These are phyloP conservation scores for Onychorhynchus coronatus DNA, from an alignment of 2,113 vertebrate genomes.

Conservation along the genomic window DNA sequence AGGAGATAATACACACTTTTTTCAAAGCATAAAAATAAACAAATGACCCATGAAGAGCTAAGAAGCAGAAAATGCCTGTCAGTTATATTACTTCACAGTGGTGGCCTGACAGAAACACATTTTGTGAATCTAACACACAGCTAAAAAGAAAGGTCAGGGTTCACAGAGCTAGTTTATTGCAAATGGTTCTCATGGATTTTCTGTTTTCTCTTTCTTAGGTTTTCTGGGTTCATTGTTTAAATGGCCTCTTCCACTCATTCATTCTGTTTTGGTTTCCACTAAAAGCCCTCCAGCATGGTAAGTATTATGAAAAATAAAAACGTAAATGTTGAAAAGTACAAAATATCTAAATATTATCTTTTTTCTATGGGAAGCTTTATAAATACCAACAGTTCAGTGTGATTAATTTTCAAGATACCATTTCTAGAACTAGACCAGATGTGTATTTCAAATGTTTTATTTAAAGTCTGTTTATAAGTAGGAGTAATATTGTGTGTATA, in stretches of 20 bases:
- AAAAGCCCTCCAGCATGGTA: conserved; percentile 96
- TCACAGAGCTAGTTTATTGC: conserved; percentile 86
- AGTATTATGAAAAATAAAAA: conserved; percentile 65
- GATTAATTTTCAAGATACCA: not conserved
- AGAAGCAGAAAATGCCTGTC: conserved; percentile 94
- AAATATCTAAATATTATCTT: not conserved
- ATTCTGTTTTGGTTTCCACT: conserved; percentile 99
- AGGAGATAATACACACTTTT: conserved; percentile 63
- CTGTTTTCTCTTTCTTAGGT: conserved; percentile 86
- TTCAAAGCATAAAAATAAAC: conserved; percentile 78
- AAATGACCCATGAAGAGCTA: conserved; percentile 78
- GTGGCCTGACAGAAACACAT: conserved; percentile 89
- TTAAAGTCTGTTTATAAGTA: not conserved
- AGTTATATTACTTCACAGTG: conserved; percentile 85
- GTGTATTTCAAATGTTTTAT: not conserved
- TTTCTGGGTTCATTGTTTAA: conserved; percentile 99
- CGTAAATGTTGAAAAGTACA: conserved; percentile 17
- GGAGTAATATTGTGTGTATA: not conserved
- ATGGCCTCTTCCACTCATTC: conserved; percentile 99
- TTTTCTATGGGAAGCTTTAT: not conserved
- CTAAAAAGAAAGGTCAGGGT: conserved; percentile 91
- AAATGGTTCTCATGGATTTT: conserved; percentile 88
- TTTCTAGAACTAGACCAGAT: conserved; percentile 24
- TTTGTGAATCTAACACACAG: conserved; percentile 86
- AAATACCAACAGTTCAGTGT: not conserved